Conservation (phyloP, 2,797 vertebrate genomes). For the Parauchenoglanis ngamensis region DNA sequence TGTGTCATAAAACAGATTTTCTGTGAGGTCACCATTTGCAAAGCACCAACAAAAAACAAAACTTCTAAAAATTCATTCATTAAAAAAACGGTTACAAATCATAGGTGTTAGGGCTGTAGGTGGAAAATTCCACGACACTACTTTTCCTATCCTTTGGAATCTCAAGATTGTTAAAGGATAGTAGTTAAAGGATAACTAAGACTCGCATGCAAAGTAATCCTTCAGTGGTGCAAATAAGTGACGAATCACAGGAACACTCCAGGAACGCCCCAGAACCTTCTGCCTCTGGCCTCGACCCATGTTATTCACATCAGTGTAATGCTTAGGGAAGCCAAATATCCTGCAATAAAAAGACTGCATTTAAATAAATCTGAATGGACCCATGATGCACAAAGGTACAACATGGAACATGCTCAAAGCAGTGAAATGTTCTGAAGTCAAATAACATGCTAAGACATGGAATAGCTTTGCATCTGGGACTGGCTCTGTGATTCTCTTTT, state of each 20-base stretch:
- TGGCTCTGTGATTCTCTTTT: not conserved
- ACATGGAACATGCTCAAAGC: not conserved
- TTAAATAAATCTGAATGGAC: not conserved
- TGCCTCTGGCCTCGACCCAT: conserved; percentile 83
- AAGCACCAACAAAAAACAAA: conserved; percentile 16
- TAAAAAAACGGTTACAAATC: conserved; percentile 5
- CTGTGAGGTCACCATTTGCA: conserved; percentile 32
- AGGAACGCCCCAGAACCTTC: conserved; percentile 87
- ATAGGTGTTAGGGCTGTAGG: not conserved
- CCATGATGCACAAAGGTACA: not conserved
- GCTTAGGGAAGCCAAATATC: conserved; percentile 93
- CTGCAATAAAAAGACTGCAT: conserved; percentile 65
- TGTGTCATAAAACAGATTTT: conserved; percentile 36
- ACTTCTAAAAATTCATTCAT: conserved; percentile 17
- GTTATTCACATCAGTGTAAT: conserved; percentile 91
- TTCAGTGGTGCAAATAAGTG: conserved; percentile 94
- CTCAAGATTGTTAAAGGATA: conserved; percentile 27
- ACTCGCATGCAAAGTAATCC: conserved; percentile 93
- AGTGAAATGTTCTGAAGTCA: not conserved
- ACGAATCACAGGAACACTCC: conserved; percentile 92
- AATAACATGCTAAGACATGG: not conserved
- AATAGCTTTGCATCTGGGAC: not conserved
- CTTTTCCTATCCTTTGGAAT: not conserved
- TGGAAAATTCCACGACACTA: not conserved
- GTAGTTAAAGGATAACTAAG: conserved; percentile 41